These are phyloP conservation scores for Prochilodus magdalenae DNA, from an alignment of 2,113 vertebrate genomes.

Conservation along the genomic window DNA sequence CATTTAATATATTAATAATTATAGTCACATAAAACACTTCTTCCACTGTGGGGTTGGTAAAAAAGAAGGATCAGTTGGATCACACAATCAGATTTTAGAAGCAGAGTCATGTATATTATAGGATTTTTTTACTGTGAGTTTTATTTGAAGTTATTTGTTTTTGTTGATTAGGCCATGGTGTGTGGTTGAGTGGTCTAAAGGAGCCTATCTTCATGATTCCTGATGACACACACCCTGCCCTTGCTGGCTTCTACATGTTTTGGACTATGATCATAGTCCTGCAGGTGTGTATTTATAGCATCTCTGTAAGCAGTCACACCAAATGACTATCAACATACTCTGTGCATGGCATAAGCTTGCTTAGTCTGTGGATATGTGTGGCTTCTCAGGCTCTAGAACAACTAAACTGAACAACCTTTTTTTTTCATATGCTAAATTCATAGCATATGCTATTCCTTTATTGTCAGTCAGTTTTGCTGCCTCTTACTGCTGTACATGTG, in stretches of 20 bases:
- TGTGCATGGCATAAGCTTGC: too few relatives aligned
- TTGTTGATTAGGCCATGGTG: conserved; percentile 83
- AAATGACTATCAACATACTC: neutral
- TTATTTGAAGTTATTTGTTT: neutral
- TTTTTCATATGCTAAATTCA: too few relatives aligned
- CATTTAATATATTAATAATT: neutral
- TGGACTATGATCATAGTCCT: conserved; percentile 98
- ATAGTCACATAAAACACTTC: too few relatives aligned
- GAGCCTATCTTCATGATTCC: conserved; percentile 80
- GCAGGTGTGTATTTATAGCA: conserved; percentile 81
- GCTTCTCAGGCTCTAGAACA: neutral
- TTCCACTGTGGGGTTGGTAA: too few relatives aligned
- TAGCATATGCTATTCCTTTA: too few relatives aligned
- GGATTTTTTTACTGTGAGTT: neutral
- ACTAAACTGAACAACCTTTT: too few relatives aligned
- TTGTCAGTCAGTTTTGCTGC: neutral
- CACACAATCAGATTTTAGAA: neutral
- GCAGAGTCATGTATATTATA: neutral
- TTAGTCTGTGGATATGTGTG: too few relatives aligned
- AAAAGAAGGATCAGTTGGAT: too few relatives aligned
- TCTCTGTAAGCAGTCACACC: neutral
- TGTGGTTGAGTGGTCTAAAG: conserved; percentile 82
- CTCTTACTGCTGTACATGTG: too few relatives aligned
- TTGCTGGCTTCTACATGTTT: conserved; percentile 92
- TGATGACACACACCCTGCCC: conserved; percentile 64